Base-by-base conservation (phyloP, 1,140 invertebrate species). In the Campoletis sonorensis region DNA sequence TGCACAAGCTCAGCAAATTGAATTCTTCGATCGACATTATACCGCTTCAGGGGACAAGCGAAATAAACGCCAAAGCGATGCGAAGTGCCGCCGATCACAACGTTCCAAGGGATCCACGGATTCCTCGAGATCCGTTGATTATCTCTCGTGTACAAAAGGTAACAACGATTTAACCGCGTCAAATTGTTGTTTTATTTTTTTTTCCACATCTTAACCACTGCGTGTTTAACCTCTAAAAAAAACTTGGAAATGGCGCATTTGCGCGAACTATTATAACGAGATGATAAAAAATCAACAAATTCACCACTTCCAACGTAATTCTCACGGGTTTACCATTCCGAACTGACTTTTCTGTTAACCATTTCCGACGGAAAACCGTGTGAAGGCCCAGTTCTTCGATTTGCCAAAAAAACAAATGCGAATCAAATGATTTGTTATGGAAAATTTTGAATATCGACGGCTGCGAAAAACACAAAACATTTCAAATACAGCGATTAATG, bases 1-100 rank as follows among this genome's bases (percentile, higher is more conserved):
- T 88, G 94, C 93, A 82, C 33, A 91, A 89, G 75, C 80, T 89
- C 54, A 83, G 87, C 40, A 90, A 89, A 80, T 81, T 90, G 10
- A 90, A 89, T 77, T 84, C 89, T 13, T 89, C 89, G 15, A 89
- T 90, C 80, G 89, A 90, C 83, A 89, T 90, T 58, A 90, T 90
- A 45, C 89, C 89, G 0, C 64, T 90, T 10, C 88, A 90, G 85
- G 86, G 87, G 67, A 85, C 85, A 0, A 88, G 86, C 33, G 85
- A 87, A 80, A 64, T 83, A 70, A 61, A 21, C 18, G 10, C 58
- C 73, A 82, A 82, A 81, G 27, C 81, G 70, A 71, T 61, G 54
- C 87, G 79, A 81, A 70, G 23, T 27, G 49, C 81, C 0, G 80
- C 73, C 70, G 79, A 83, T 27, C 82, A 86, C 30, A 51, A 82